These are phyloP conservation scores for Danaus melanippus DNA, from an alignment of 1,140 invertebrate genomes.

Conservation along the genomic window DNA sequence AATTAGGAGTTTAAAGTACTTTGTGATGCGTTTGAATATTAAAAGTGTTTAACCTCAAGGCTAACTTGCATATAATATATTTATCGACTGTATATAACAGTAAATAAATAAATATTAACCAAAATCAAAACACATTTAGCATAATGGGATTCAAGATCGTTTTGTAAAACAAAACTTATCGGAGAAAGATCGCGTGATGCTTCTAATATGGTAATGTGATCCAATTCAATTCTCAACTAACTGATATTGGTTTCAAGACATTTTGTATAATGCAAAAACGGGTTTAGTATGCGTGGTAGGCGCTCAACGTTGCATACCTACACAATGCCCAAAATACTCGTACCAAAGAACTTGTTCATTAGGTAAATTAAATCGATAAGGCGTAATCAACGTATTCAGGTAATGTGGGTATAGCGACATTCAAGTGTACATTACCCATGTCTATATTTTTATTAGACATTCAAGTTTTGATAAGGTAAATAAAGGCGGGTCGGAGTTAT, in stretches of 20 bases:
- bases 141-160: constrained; percentile 6
- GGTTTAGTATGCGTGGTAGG: too few species aligned
- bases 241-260: constrained; percentile 26
- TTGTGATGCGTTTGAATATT: too few species aligned
- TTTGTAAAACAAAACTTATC: constrained; percentile 7
- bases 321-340: too few species aligned
- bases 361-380: too few species aligned
- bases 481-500: constrained; percentile 9
- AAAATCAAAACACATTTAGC: constrained; percentile 8
- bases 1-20: too few species aligned
- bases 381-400: too few species aligned
- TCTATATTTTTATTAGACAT: constrained; percentile 10
- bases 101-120: constrained; percentile 6
- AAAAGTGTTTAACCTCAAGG: too few species aligned
- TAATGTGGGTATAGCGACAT: constrained; percentile 20
- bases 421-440: constrained; percentile 11
- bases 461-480: constrained; percentile 4
- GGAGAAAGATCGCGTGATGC: constrained; percentile 26
- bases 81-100: too few species aligned
- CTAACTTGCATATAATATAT: too few species aligned
- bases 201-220: constrained; percentile 39
- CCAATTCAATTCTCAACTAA: constrained; percentile 28
- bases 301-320: too few species aligned
- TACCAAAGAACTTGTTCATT: too few species aligned
- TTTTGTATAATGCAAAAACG: neutral